These are phyloP conservation scores for Acrobasis repandana DNA, from an alignment of 2,888 invertebrate genomes.

Conservation along the genomic window DNA sequence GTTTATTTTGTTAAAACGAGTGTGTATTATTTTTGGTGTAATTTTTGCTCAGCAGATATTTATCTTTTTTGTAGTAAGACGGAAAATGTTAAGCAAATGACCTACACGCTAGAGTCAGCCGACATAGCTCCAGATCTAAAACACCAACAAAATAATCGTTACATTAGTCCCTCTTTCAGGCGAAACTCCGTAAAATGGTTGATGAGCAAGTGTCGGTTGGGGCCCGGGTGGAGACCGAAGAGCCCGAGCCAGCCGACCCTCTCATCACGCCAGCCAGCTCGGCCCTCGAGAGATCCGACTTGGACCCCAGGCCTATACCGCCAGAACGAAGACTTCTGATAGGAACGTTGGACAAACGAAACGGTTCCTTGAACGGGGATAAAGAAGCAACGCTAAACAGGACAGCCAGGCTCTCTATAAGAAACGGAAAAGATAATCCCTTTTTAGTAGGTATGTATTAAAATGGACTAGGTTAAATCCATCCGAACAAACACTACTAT, in stretches of 20 bases:
- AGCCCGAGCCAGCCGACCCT: slow-evolving; percentile 78
- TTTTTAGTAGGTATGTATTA: slow-evolving; percentile 60
- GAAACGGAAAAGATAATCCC: slow-evolving; percentile 78
- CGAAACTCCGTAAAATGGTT: slow-evolving; percentile 93
- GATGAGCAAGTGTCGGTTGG: slow-evolving; percentile 91
- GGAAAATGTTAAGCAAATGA: no score
- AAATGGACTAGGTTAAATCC: no score
- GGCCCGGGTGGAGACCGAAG: slow-evolving; percentile 82
- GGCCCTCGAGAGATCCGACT: slow-evolving; percentile 60
- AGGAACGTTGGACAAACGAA: slow-evolving; percentile 71
- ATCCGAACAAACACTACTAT: no score
- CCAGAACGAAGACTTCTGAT: slow-evolving; percentile 73
- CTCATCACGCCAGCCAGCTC: slow-evolving; percentile 81
- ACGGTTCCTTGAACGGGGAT: slow-evolving; percentile 71
- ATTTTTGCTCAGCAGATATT: no score
- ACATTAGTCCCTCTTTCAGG: slow-evolving; percentile 64
- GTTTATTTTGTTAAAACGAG: no score
- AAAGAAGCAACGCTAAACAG: slow-evolving; percentile 73
- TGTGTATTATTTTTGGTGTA: no score
- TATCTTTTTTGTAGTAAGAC: no score
- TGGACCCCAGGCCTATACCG: slow-evolving; percentile 65
- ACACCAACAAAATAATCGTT: not conserved
- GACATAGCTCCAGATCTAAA: not conserved
- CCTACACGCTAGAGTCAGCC: no score
- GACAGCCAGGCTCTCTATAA: slow-evolving; percentile 63